Conservation (phyloP, 2,797 vertebrate species). For the Cottoperca gobio region DNA sequence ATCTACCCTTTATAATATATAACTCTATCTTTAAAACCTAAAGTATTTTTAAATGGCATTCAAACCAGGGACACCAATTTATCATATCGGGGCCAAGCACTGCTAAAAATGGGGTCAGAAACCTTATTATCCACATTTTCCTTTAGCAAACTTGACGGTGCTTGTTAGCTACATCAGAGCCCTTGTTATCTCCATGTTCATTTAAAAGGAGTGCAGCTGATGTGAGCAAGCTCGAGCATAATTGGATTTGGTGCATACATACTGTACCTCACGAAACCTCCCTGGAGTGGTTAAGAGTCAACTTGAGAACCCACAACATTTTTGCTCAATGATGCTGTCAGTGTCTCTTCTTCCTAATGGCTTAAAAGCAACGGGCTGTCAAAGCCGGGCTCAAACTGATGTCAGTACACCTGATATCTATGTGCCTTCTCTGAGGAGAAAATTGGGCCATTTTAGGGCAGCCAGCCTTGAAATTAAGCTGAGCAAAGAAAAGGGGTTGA, state of each 20-base stretch:
- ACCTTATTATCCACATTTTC: constrained; percentile 50
- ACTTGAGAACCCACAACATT: constrained; percentile 46
- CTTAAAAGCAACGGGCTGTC: constrained; percentile 38
- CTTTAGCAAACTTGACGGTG: constrained; percentile 27
- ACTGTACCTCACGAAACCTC: constrained; percentile 22
- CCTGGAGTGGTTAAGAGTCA: constrained; percentile 50
- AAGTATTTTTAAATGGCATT: constrained; percentile 20
- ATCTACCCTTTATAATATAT: constrained; percentile 22
- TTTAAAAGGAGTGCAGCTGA: constrained; percentile 36
- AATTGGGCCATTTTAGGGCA: constrained; percentile 70
- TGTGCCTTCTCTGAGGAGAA: constrained; percentile 46
- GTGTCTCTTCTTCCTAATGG: constrained; percentile 47
- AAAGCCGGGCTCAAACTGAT: constrained; percentile 55
- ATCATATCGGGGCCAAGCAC: constrained; percentile 7
- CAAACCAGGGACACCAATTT: constrained; percentile 36
- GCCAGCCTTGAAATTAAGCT: constrained; percentile 79
- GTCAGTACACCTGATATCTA: constrained; percentile 64
- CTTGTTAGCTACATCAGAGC: constrained; percentile 48
- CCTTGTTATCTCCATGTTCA: constrained; percentile 44
- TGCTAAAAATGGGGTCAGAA: constrained; percentile 37
- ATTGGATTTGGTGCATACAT: constrained; percentile 50
- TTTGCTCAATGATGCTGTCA: constrained; percentile 41
- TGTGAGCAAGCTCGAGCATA: constrained; percentile 56
- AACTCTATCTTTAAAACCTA: constrained; percentile 4
- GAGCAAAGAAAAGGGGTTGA: constrained; percentile 67